Conservation (phyloP, 2,797 vertebrate species). For the Neosalanx taihuensis region DNA sequence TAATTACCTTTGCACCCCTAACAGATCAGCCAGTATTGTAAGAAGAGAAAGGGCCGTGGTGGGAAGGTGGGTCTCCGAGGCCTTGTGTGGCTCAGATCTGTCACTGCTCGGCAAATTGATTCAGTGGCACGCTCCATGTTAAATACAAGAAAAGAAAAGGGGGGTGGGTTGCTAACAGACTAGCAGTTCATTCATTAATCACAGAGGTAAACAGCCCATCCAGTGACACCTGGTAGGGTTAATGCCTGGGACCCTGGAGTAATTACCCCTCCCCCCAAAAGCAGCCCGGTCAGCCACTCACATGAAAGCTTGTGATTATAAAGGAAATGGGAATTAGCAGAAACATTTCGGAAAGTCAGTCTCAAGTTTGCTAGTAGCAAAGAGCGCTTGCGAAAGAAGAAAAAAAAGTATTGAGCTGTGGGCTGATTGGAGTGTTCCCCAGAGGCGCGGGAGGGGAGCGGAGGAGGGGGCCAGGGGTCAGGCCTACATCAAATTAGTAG, state of each 20-base stretch:
- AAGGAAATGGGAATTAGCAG: conserved; percentile 96
- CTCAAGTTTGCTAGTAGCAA: conserved; percentile 73
- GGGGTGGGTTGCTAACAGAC: conserved; percentile 60
- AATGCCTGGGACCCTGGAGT: conserved; percentile 84
- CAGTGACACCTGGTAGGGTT: conserved; percentile 90
- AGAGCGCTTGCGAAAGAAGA: conserved; percentile 43
- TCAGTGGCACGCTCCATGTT: conserved; percentile 75
- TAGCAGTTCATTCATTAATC: conserved; percentile 93
- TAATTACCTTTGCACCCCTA: conserved; percentile 53
- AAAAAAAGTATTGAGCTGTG: conserved; percentile 58
- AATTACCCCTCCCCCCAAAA: conserved; percentile 76
- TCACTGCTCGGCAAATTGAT: conserved; percentile 76
- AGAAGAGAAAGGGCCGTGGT: conserved; percentile 49
- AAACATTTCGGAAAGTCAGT: conserved; percentile 80
- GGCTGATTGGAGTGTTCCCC: conserved; percentile 86
- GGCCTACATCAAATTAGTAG: conserved; percentile 85
- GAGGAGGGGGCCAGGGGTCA: conserved; percentile 74
- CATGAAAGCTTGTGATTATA: conserved; percentile 89
- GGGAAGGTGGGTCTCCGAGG: conserved; percentile 60
- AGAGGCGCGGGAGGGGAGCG: conserved; percentile 54
- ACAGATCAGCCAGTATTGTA: conserved; percentile 39
- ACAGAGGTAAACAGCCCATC: conserved; percentile 84
- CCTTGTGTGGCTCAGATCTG: conserved; percentile 65
- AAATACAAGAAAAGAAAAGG: conserved; percentile 59
- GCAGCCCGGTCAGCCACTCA: conserved; percentile 75